phyloP scores from a whole-genome alignment of 2,113 vertebrate species.

The Melanocharis versteri region DNA sequence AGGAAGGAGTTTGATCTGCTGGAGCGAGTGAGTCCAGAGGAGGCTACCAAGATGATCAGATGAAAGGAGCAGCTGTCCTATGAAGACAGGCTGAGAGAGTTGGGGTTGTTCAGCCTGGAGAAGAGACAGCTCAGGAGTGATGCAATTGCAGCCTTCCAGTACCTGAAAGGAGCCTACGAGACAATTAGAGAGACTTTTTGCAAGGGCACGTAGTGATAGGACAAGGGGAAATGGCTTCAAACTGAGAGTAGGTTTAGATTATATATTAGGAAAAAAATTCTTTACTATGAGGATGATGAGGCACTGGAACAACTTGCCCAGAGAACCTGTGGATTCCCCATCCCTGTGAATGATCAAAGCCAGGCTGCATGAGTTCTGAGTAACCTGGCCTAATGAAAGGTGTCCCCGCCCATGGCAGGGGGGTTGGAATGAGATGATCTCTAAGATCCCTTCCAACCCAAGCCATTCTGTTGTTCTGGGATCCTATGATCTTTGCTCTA shows the following conservation, averaged over 20 bases:
- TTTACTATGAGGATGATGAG: background rate
- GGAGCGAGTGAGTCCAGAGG: fast-evolving
- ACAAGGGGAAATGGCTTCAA: background rate
- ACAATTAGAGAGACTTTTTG: background rate
- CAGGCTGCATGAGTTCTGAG: too few relatives aligned
- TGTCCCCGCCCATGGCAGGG: background rate
- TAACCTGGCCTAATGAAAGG: background rate
- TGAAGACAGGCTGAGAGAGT: background rate
- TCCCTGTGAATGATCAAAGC: background rate
- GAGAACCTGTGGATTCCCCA: background rate
- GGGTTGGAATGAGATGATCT: background rate
- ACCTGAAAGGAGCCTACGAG: background rate
- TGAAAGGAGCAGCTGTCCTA: background rate
- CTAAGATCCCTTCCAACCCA: background rate
- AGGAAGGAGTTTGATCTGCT: background rate
- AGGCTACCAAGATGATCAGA: background rate
- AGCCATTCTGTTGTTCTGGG: too few relatives aligned
- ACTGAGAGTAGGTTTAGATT: background rate
- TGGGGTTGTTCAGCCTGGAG: background rate
- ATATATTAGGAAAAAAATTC: background rate
- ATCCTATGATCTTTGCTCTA: background rate
- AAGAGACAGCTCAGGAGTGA: fast-evolving
- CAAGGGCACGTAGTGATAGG: background rate
- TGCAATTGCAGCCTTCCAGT: background rate
- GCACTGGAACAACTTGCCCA: background rate